Conservation (phyloP, 2,113 vertebrate species). For the Micromys minutus region DNA sequence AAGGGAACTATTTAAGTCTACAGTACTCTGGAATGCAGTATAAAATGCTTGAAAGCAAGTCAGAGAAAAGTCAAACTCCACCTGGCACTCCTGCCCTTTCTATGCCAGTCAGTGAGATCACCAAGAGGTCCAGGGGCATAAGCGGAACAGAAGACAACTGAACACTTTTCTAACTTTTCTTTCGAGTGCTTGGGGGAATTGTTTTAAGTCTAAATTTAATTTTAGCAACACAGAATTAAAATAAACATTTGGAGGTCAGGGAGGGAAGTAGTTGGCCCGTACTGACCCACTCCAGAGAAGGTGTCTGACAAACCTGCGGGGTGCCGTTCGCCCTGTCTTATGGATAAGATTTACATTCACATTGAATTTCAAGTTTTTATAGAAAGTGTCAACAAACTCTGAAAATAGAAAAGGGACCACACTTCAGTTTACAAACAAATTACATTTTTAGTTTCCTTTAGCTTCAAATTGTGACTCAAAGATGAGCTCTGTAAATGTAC, state of each 20-base stretch:
- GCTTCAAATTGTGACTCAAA: conserved; percentile 50
- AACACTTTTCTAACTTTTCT: conserved; percentile 35
- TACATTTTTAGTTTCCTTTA: conserved; percentile 50
- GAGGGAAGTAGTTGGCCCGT: conserved; percentile 2
- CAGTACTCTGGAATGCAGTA: conserved; percentile 55
- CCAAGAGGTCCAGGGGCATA: conserved; percentile 9
- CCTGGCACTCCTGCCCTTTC: conserved; percentile 5
- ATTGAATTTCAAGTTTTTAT: conserved; percentile 27
- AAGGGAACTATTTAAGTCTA: not conserved
- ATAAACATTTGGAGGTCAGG: not conserved
- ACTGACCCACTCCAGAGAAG: conserved; percentile 41
- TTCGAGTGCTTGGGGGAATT: not conserved
- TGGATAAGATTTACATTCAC: conserved; percentile 38
- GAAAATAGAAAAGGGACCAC: conserved; percentile 59
- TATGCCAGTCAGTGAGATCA: conserved; percentile 11
- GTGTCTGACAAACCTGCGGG: conserved; percentile 6
- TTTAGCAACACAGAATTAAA: conserved; percentile 34
- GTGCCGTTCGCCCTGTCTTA: not conserved
- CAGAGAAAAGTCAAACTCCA: conserved; percentile 2
- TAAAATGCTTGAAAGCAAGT: conserved; percentile 60
- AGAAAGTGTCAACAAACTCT: conserved; percentile 47
- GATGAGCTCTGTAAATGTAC: conserved; percentile 54
- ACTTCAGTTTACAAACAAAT: conserved; percentile 48
- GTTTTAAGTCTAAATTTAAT: conserved; percentile 34
- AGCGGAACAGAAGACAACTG: not conserved